A percentile compares a stretch with the other conserved stretches of the same genome.
These are phyloP conservation scores for Zaprionus inermis DNA, from an alignment of 1,140 invertebrate genomes.

Conservation along the genomic window DNA sequence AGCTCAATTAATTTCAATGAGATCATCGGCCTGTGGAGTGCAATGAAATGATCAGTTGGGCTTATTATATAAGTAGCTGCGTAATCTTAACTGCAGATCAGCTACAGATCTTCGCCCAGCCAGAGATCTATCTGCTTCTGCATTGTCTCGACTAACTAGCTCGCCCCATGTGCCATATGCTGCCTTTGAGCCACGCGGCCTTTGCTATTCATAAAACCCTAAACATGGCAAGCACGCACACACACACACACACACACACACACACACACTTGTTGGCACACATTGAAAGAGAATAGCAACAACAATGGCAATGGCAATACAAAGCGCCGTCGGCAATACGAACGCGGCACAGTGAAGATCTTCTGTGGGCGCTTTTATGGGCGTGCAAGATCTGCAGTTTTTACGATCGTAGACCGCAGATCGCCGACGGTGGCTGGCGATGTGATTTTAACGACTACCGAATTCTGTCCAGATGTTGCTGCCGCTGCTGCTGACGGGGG, in stretches of 20 bases:
- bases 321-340: slow-evolving; percentile 65
- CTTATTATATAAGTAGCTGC: not conserved
- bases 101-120: not conserved
- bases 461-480: slow-evolving; percentile 51
- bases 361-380: slow-evolving; percentile 72
- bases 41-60: not conserved
- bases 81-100: not conserved
- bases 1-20: not conserved
- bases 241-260: slow-evolving; percentile 17
- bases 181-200: slow-evolving; percentile 47
- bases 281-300: too few species aligned
- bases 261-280: slow-evolving; percentile 33
- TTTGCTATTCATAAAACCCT: slow-evolving; percentile 36
- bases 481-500: not conserved
- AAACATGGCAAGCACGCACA: slow-evolving; percentile 15
- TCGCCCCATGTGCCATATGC: slow-evolving; percentile 19
- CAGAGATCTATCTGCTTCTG: not conserved
- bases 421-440: slow-evolving; percentile 35
- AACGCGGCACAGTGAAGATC: slow-evolving; percentile 31
- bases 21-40: not conserved
- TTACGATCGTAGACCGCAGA: slow-evolving; percentile 60
- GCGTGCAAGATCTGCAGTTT: slow-evolving; percentile 64
- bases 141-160: not conserved
- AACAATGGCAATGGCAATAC: slow-evolving; percentile 27
- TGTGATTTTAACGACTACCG: slow-evolving; percentile 73